Evolutionary conservation across 2,113 vertebrate species (phyloP).

Genomic region (Scartelaos histophorus): DNA sequence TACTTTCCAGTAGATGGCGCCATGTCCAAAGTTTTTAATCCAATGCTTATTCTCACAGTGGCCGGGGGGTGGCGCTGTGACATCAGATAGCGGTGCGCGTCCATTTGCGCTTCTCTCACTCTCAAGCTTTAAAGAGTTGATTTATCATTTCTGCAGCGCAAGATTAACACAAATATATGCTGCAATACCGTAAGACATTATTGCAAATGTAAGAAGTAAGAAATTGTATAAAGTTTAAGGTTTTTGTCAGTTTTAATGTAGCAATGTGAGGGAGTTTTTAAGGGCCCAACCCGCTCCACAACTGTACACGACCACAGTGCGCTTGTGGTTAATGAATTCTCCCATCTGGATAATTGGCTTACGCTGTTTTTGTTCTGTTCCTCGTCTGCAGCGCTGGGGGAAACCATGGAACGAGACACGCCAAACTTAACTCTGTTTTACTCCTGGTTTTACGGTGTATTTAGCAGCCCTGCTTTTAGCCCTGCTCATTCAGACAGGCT

Average conservation of each 20-base stretch:
- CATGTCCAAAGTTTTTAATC: constrained; percentile 6
- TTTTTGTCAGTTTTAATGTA: not conserved
- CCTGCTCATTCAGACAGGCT: constrained; percentile 2
- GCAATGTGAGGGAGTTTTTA: not conserved
- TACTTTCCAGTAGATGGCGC: constrained; percentile 42
- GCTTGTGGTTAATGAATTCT: constrained; percentile 12
- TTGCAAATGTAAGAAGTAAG: not conserved
- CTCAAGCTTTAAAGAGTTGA: not conserved
- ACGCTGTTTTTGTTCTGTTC: constrained; percentile 32
- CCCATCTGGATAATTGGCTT: constrained; percentile 14
- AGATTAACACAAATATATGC: not conserved
- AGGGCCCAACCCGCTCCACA: constrained; percentile 25
- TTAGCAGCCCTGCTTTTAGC: not conserved
- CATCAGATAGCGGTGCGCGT: not conserved
- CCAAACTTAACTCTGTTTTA: constrained; percentile 6
- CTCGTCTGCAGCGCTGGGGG: constrained; percentile 8
- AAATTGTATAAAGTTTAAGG: not conserved
- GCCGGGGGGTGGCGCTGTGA: constrained; percentile 24
- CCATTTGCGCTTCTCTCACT: constrained; percentile 30
- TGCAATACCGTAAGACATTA: not conserved
- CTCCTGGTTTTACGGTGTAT: not conserved
- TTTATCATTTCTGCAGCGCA: not conserved
- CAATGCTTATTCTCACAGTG: not conserved
- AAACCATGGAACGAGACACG: constrained; percentile 17
- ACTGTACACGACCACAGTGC: constrained; percentile 34